Evolutionary conservation across 1,140 invertebrate genomes (phyloP).

Genomic region (Bombus fervidus): DNA sequence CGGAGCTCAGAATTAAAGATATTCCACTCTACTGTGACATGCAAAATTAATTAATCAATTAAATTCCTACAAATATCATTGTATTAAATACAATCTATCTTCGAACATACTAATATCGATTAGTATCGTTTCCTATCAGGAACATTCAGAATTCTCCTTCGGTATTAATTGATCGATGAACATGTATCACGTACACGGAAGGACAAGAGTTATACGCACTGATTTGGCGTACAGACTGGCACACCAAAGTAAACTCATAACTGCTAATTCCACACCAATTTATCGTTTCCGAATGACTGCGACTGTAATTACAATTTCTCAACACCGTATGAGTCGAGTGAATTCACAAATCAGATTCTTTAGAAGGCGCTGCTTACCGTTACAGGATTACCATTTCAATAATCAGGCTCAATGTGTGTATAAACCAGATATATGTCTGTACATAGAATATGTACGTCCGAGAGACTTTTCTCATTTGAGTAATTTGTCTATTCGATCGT

Average conservation of each 20-base stretch:
- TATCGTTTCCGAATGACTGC: background rate
- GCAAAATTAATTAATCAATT: too few species aligned
- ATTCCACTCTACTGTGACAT: too few species aligned
- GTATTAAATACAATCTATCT: too few species aligned
- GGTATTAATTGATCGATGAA: background rate
- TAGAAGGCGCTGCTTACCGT: background rate
- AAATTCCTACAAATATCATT: too few species aligned
- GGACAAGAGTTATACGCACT: background rate
- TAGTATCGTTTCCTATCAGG: background rate
- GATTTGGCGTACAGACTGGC: background rate
- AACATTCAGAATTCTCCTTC: background rate
- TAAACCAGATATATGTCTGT: too few species aligned
- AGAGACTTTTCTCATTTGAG: too few species aligned
- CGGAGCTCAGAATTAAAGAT: too few species aligned
- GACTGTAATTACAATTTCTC: background rate
- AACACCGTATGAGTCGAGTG: background rate
- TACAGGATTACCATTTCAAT: background rate
- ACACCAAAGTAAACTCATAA: background rate
- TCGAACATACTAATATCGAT: too few species aligned
- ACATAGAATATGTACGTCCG: too few species aligned
- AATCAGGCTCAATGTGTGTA: background rate
- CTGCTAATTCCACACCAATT: background rate
- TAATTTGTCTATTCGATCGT: too few species aligned
- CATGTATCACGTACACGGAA: background rate
- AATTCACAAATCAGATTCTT: background rate